These are phyloP conservation scores for Drosophila leonis DNA, from an alignment of 2,888 invertebrate genomes.

Conservation along the genomic window DNA sequence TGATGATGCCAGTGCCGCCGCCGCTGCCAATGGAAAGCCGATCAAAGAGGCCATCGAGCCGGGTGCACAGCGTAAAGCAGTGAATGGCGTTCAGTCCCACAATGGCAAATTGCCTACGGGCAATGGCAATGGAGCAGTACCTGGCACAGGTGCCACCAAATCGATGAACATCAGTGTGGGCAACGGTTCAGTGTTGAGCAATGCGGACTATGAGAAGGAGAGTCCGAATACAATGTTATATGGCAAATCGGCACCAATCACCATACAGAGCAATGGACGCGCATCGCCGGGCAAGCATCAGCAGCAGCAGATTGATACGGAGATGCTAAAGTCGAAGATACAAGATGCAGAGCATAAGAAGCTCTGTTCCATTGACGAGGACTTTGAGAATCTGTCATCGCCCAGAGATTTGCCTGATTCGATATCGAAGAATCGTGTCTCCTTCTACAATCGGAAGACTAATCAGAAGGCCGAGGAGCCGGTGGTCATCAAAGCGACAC, in stretches of 20 bases:
- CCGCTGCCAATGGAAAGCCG: constrained; percentile 55
- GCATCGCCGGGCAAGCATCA: constrained; percentile 79
- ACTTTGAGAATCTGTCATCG: constrained; percentile 83
- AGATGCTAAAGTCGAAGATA: constrained; percentile 86
- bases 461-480: constrained; percentile 79
- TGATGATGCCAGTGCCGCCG: constrained; percentile 62
- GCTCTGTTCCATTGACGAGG: constrained; percentile 82
- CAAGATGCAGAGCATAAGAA: constrained; percentile 82
- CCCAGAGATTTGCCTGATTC: constrained; percentile 84
- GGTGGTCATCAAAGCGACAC: constrained; percentile 83
- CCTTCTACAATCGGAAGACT: constrained; percentile 76
- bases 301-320: constrained; percentile 89
- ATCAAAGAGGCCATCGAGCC: constrained; percentile 52
- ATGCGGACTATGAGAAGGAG: constrained; percentile 62
- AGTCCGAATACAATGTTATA: constrained; percentile 82
- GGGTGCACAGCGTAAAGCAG: constrained; percentile 34
- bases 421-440: constrained; percentile 69
- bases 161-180: constrained; percentile 76
- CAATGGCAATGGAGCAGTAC: constrained; percentile 32
- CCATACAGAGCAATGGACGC: constrained; percentile 88
- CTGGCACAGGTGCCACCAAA: constrained; percentile 33
- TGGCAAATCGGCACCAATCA: constrained; percentile 89
- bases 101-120: constrained; percentile 50
- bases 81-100: constrained; percentile 46
- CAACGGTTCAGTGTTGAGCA: background rate